Percentiles rank a stretch among this genome's conserved stretches.
These are phyloP conservation scores for Sphecodes monilicornis DNA, from an alignment of 2,888 invertebrate genomes.

Conservation along the genomic window DNA sequence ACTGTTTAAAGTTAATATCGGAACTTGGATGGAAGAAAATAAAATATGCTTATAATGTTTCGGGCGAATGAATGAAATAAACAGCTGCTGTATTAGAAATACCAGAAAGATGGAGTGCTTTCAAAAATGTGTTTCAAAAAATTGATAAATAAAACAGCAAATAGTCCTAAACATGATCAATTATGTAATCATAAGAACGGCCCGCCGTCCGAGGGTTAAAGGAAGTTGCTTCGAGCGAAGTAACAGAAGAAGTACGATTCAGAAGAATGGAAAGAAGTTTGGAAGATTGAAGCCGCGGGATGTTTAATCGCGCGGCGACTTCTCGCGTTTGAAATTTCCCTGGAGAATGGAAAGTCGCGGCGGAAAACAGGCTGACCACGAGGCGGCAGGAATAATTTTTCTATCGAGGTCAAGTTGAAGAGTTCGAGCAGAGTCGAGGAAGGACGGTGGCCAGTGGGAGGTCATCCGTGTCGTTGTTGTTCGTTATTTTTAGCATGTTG, in stretches of 20 bases:
- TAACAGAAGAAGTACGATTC: not conserved
- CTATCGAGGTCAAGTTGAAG: conserved; percentile 81
- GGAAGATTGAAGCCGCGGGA: not conserved
- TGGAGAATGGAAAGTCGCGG: conserved; percentile 37
- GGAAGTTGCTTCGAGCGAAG: not conserved
- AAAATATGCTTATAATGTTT: too few species aligned
- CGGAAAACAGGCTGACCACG: conserved; percentile 18
- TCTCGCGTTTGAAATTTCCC: conserved; percentile 3
- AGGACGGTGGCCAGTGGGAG: conserved; percentile 79
- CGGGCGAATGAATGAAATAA: too few species aligned
- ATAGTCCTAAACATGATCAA: too few species aligned
- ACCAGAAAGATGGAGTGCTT: too few species aligned
- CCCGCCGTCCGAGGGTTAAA: not conserved
- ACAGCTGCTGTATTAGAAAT: too few species aligned
- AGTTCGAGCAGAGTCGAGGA: conserved; percentile 77
- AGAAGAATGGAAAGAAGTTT: not conserved
- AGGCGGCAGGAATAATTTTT: conserved; percentile 44
- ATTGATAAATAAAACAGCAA: too few species aligned
- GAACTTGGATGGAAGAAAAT: too few species aligned
- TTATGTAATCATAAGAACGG: too few species aligned
- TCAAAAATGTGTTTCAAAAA: too few species aligned
- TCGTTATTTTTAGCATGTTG: conserved; percentile 75
- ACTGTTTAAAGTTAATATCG: too few species aligned
- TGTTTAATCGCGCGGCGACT: not conserved
- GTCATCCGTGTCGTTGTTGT: conserved; percentile 73